Percentiles rank a stretch among this genome's conserved stretches.
These are phyloP conservation scores for Hephaestus fuliginosus DNA, from an alignment of 2,797 vertebrate genomes.

Conservation along the genomic window DNA sequence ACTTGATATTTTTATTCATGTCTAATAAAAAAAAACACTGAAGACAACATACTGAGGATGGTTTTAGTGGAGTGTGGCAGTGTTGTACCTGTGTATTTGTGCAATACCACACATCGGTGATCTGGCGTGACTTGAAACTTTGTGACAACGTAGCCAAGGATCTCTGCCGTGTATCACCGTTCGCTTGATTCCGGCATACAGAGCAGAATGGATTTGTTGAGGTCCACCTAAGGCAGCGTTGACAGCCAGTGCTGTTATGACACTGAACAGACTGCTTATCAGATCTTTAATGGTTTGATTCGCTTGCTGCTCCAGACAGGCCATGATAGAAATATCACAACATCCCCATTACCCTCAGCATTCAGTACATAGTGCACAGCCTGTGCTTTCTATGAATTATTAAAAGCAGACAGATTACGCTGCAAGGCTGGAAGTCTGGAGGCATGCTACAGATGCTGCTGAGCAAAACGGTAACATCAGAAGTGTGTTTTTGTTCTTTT, in stretches of 20 bases:
- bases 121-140: slow-evolving; percentile 44
- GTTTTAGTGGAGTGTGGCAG: background rate
- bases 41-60: background rate
- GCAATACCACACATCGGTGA: slow-evolving; percentile 17
- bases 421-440: slow-evolving; percentile 79
- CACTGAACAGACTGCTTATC: slow-evolving; percentile 76
- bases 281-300: slow-evolving; percentile 76
- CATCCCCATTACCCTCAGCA: slow-evolving; percentile 81
- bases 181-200: slow-evolving; percentile 39
- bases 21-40: background rate
- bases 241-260: slow-evolving; percentile 76
- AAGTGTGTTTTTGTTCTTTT: slow-evolving; percentile 68
- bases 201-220: slow-evolving; percentile 66
- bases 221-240: slow-evolving; percentile 65
- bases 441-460: slow-evolving; percentile 79
- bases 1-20: background rate
- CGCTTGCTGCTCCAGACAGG: slow-evolving; percentile 74
- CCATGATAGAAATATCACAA: slow-evolving; percentile 85
- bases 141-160: slow-evolving; percentile 13
- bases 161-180: slow-evolving; percentile 27
- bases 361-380: slow-evolving; percentile 75
- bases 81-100: slow-evolving; percentile 19
- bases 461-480: slow-evolving; percentile 75
- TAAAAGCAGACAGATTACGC: slow-evolving; percentile 82
- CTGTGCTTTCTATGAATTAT: slow-evolving; percentile 82